A percentile compares a stretch with the other conserved stretches of the same genome.
Conservation (phyloP, 35 echinoderm and acorn worm genomes). For the Ophioderma brevispina region DNA sequence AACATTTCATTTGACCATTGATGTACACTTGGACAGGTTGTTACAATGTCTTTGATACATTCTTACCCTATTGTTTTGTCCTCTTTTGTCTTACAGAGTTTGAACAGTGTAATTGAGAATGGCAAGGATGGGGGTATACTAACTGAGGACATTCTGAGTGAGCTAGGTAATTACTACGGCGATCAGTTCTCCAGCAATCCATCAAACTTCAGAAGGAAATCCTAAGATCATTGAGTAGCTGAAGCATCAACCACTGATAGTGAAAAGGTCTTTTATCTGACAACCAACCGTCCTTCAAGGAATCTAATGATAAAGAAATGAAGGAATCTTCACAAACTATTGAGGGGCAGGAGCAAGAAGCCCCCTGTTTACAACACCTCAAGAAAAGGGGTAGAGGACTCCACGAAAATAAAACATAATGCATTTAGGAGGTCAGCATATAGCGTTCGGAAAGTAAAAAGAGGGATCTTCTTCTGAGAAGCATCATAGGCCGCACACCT, state of each 20-base stretch:
- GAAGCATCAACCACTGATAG: not conserved
- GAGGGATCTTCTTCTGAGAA: not conserved
- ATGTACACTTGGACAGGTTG: too few relatives aligned
- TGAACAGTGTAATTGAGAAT: not conserved
- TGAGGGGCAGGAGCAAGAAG: not conserved
- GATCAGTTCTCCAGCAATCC: not conserved
- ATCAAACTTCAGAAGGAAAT: not conserved
- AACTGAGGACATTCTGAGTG: not conserved
- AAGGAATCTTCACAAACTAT: not conserved
- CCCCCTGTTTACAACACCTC: not conserved
- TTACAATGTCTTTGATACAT: too few relatives aligned
- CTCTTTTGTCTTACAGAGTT: constrained; percentile 2
- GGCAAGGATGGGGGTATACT: not conserved
- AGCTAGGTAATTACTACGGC: not conserved
- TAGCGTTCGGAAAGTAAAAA: not conserved
- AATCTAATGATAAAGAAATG: not conserved
- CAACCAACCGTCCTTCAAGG: not conserved
- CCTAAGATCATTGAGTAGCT: not conserved
- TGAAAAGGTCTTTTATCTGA: not conserved
- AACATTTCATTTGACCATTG: too few relatives aligned
- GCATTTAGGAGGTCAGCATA: not conserved
- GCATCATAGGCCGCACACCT: not conserved
- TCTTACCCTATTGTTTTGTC: too few relatives aligned
- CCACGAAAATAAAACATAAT: not conserved
- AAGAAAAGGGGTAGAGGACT: not conserved